Conservation (phyloP, 2,888 invertebrate genomes). For the Volucella zonaria region DNA sequence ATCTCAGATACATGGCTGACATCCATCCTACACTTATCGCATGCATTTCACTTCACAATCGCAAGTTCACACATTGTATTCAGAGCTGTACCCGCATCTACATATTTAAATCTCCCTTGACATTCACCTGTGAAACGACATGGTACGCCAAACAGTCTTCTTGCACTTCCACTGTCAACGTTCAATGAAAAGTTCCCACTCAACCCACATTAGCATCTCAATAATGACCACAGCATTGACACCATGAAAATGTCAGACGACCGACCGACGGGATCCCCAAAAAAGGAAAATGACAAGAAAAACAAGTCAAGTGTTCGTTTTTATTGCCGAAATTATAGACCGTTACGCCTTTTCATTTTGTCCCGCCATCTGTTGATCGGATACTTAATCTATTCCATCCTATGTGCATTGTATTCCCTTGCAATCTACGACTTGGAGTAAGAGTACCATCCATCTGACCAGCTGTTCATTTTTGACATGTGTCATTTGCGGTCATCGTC, state of each 20-base stretch:
- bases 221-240: slow-evolving; percentile 49
- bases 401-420: slow-evolving; percentile 32
- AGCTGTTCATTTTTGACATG: too few species aligned
- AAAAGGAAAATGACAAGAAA: slow-evolving; percentile 55
- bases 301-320: slow-evolving; percentile 18
- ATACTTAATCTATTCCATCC: slow-evolving; percentile 58
- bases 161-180: neutral
- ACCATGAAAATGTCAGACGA: slow-evolving; percentile 20
- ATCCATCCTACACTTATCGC: neutral
- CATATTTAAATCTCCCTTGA: slow-evolving; percentile 24
- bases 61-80: slow-evolving; percentile 22
- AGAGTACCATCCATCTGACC: too few species aligned
- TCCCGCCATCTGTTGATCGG: slow-evolving; percentile 50
- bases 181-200: slow-evolving; percentile 34
- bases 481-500: too few species aligned
- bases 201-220: slow-evolving; percentile 40
- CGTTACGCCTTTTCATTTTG: slow-evolving; percentile 39
- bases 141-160: neutral
- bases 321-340: slow-evolving; percentile 69
- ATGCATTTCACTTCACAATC: slow-evolving; percentile 3
- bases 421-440: neutral
- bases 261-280: slow-evolving; percentile 1
- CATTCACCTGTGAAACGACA: slow-evolving; percentile 31
- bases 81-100: slow-evolving; percentile 1
- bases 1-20: neutral